Conservation (phyloP, 1,140 invertebrate species). For the Mactra quadrangularis region DNA sequence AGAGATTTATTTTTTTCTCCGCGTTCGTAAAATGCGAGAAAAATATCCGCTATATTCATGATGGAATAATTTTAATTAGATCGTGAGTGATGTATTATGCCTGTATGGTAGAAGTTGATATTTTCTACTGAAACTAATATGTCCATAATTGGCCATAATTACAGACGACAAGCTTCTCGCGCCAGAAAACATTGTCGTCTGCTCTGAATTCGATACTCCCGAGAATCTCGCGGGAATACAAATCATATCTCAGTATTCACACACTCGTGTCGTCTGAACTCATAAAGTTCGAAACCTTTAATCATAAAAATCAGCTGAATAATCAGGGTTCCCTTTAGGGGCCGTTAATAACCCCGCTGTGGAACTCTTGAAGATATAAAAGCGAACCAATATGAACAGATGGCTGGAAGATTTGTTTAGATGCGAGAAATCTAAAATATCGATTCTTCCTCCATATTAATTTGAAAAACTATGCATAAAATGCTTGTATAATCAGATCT, state of each 20-base stretch:
- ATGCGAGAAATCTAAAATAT: conserved; percentile 39
- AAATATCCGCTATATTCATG: too few species aligned
- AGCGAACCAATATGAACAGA: conserved; percentile 52
- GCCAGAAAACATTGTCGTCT: conserved; percentile 51
- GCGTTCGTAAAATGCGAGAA: too few species aligned
- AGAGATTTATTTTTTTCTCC: too few species aligned
- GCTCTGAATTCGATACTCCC: conserved; percentile 53
- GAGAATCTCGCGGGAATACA: conserved; percentile 25
- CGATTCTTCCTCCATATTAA: conserved; percentile 54
- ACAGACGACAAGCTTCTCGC: conserved; percentile 50
- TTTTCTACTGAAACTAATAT: conserved; percentile 5
- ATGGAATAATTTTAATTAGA: conserved; percentile 14
- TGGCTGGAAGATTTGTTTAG: conserved; percentile 42
- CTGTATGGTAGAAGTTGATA: background rate
- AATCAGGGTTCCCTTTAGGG: conserved; percentile 55
- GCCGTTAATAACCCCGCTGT: conserved; percentile 42
- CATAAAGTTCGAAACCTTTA: conserved; percentile 60
- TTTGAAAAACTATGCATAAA: conserved; percentile 59
- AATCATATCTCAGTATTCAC: conserved; percentile 54
- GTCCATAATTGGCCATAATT: conserved; percentile 54
- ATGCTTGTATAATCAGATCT: conserved; percentile 53
- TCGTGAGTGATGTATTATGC: too few species aligned
- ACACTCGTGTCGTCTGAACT: conserved; percentile 31
- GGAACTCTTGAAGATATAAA: conserved; percentile 17
- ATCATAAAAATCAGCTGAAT: conserved; percentile 58